A percentile compares a stretch with the other conserved stretches of the same genome.
phyloP scores from a whole-genome alignment of 64 coral and sea anemone species.

The Actinia tenebrosa region DNA sequence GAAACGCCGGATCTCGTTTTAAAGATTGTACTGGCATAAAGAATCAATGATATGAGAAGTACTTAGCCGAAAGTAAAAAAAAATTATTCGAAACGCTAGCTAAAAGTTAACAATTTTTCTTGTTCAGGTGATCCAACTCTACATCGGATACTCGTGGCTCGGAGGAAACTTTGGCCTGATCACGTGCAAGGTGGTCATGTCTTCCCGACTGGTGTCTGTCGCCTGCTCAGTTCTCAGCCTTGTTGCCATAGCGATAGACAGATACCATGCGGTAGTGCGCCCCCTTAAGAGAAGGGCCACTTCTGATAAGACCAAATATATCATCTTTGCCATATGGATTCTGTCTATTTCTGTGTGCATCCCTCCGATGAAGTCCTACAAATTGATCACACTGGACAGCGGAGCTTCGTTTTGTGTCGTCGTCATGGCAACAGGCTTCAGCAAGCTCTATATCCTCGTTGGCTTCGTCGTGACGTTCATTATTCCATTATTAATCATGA shows the following conservation, averaged over 20 bases:
- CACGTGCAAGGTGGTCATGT: conserved; percentile 8
- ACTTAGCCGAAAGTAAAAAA: too few relatives aligned
- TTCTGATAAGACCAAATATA: conserved; percentile 6
- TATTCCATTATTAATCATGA: neutral
- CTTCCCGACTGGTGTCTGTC: neutral
- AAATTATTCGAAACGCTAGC: too few relatives aligned
- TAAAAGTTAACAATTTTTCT: neutral
- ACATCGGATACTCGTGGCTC: neutral
- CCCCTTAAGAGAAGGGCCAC: neutral
- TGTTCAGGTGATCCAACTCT: neutral
- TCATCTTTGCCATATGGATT: neutral
- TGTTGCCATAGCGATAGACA: conserved; percentile 25
- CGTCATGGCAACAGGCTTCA: neutral
- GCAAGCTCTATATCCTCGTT: neutral
- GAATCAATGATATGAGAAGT: too few relatives aligned
- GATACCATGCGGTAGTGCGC: neutral
- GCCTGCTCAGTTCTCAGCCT: conserved; percentile 1
- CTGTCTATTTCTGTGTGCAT: neutral
- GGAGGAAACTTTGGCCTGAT: neutral
- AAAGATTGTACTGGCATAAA: too few relatives aligned
- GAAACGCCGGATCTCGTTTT: too few relatives aligned
- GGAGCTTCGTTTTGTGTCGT: neutral
- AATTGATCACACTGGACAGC: neutral
- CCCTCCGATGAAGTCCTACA: conserved; percentile 2
- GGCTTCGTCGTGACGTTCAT: neutral